Evolutionary conservation across 1,140 invertebrate species (phyloP).

Genomic region (Tetragnatha versicolor): DNA sequence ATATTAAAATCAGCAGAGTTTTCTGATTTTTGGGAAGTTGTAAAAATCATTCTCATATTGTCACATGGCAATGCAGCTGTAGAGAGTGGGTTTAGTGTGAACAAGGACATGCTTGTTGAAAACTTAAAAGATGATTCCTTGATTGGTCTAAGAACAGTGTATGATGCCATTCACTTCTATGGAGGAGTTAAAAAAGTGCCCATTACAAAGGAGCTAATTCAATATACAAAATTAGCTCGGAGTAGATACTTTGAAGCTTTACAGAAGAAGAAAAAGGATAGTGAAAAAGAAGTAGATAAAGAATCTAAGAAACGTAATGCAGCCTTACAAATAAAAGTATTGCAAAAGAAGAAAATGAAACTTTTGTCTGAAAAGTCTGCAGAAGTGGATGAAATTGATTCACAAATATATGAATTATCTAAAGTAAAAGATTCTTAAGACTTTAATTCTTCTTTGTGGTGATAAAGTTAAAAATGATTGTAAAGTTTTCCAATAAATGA

Average conservation of each 20-base stretch:
- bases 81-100: too few species aligned
- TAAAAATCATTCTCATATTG: too few species aligned
- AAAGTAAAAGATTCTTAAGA: not conserved
- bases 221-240: not conserved
- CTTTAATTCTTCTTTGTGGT: too few species aligned
- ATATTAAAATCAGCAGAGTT: not conserved
- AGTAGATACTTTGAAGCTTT: not conserved
- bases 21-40: too few species aligned
- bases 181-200: slow-evolving; percentile 35
- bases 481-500: too few species aligned
- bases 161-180: slow-evolving; percentile 6
- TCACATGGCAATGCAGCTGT: too few species aligned
- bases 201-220: too few species aligned
- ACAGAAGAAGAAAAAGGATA: not conserved
- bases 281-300: not conserved
- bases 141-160: not conserved
- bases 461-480: too few species aligned
- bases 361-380: not conserved
- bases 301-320: not conserved
- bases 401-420: not conserved
- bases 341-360: not conserved
- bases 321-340: not conserved
- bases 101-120: too few species aligned
- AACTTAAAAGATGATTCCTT: not conserved
- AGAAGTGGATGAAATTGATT: not conserved